Percentiles rank a stretch among this genome's conserved stretches.
Evolutionary conservation across 2,888 invertebrate species (phyloP).

Genomic region (Epirrita christyi): DNA sequence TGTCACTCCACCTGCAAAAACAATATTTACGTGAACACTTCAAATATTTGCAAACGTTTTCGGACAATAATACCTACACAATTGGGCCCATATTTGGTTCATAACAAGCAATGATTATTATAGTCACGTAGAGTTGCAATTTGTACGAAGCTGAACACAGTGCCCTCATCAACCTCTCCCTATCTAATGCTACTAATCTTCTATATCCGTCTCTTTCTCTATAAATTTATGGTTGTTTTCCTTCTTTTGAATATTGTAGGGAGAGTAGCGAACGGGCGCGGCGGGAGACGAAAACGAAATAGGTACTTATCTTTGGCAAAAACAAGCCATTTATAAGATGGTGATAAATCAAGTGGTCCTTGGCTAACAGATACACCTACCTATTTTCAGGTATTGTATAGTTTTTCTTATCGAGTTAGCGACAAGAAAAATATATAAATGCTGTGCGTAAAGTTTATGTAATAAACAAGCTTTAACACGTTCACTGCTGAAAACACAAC

Average conservation of each 20-base stretch:
- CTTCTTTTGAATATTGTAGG: conserved; percentile 65
- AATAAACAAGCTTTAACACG: too few relatives aligned
- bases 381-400: too few relatives aligned
- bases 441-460: too few relatives aligned
- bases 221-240: conserved; percentile 74
- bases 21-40: conserved; percentile 22
- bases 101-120: conserved; percentile 32
- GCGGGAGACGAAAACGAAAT: conserved; percentile 66
- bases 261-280: conserved; percentile 51
- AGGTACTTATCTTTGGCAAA: conserved; percentile 70
- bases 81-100: conserved; percentile 19
- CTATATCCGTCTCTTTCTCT: conserved; percentile 53
- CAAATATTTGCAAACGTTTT: conserved; percentile 5
- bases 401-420: too few relatives aligned
- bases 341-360: conserved; percentile 63
- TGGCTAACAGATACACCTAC: conserved; percentile 35
- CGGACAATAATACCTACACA: not conserved
- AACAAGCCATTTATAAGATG: conserved; percentile 72
- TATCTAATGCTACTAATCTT: conserved; percentile 42
- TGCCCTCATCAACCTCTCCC: conserved; percentile 44
- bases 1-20: conserved; percentile 62
- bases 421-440: too few relatives aligned
- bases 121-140: conserved; percentile 53
- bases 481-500: too few relatives aligned
- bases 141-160: conserved; percentile 51